Percentiles rank a stretch among this genome's conserved stretches.
Evolutionary conservation across 2,113 vertebrate species (phyloP).

Genomic region (Peromyscus californicus): DNA sequence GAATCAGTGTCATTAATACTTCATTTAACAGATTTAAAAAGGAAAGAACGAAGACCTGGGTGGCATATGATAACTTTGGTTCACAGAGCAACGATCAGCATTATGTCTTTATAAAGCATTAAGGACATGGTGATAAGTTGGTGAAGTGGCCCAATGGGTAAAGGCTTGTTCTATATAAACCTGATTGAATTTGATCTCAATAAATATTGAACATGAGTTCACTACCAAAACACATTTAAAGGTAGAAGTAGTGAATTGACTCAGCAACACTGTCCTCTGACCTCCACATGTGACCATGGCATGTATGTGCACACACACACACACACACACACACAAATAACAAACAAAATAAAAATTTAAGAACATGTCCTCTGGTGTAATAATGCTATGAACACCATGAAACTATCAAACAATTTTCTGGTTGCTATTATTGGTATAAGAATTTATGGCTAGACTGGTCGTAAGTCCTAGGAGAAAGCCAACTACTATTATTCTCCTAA

Average conservation of each 20-base stretch:
- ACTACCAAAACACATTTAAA: too few species aligned
- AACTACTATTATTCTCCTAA: neutral
- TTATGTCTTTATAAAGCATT: neutral
- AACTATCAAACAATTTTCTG: neutral
- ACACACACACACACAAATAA: neutral
- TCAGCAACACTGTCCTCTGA: neutral
- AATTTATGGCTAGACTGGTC: neutral
- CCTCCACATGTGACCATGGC: too few species aligned
- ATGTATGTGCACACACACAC: neutral
- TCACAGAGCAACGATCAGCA: neutral
- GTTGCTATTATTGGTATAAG: neutral
- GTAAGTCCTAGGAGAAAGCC: neutral
- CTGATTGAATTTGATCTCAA: neutral
- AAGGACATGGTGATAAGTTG: neutral
- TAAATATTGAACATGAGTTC: neutral
- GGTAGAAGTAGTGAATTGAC: neutral
- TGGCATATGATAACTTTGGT: neutral
- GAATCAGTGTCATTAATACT: neutral
- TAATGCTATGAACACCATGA: neutral
- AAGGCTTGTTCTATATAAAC: neutral
- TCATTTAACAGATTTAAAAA: neutral
- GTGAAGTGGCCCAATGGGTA: too few species aligned
- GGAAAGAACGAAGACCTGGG: fast-evolving
- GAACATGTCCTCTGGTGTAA: neutral
- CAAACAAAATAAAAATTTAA: neutral